Base-by-base conservation (phyloP, 1,140 invertebrate genomes). In the Drosophila ironensis region DNA sequence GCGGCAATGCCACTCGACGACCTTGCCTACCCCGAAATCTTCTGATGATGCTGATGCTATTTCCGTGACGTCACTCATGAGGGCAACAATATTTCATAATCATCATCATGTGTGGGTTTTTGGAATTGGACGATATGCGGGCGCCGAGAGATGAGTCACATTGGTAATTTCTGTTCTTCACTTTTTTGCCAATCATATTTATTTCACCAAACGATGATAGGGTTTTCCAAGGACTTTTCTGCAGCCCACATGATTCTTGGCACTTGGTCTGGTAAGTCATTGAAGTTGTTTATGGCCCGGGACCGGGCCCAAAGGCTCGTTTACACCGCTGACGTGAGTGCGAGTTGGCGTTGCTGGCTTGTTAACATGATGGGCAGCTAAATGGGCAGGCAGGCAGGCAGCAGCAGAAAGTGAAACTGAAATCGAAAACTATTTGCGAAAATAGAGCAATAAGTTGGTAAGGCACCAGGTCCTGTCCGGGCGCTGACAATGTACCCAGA, bases 401-500 rank as follows among this genome's bases (percentile, higher is more conserved):
- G 61, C 30, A 52, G 48, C 78, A 54, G 80, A 84, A 84, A 84
- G 80, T 84, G 80, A 84, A 84, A 84, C 80, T 80, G 80, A 84
- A 84, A 84, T 84, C 80, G 80, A 84, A 75, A 72, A 73, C 75
- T 71, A 50, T 60, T 68, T 52, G 67, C 30, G 59, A 84, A 84
- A 84, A 84, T 84, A 84, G 80, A 84, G 80, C 80, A 84, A 84
- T 84, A 86, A 80, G 80, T 84, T 84, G 80, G 67, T 71, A 61
- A 71, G 67, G 67, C 68, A 71, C 45, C 57, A 51, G 44, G 66
- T 40, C 33, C 28, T 12, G 42, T 8, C 5, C 20, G 8, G 28
- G 28, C 17, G 14, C 17, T 1, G 17, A 11, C 3, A 40, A 8
- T 33, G 25, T 8, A 8, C 40, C 24, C 28, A 27, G n/a, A 12